Evolutionary conservation across 92 coral and sea anemone genomes (phyloP).

Genomic region (Umimayanthus kanabou): DNA sequence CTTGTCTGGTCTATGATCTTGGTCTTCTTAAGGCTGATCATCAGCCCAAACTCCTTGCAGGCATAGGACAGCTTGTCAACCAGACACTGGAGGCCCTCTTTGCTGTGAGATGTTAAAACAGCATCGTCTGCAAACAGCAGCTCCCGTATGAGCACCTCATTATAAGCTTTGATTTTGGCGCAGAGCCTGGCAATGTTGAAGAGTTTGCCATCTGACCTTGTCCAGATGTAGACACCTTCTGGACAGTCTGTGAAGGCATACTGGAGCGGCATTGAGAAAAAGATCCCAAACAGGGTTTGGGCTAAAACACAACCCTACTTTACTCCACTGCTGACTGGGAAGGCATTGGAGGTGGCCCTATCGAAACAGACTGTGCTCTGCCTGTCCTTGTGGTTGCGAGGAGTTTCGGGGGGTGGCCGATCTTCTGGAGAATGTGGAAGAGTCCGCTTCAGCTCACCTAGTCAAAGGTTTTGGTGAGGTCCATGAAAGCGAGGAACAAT

Average conservation of each 20-base stretch:
- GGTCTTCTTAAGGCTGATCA: slow-evolving; percentile 44
- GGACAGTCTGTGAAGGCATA: neutral
- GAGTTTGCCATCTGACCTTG: slow-evolving; percentile 20
- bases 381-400: slow-evolving; percentile 34
- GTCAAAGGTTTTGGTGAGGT: neutral
- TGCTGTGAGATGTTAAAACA: slow-evolving; percentile 29
- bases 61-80: slow-evolving; percentile 43
- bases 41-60: slow-evolving; percentile 35
- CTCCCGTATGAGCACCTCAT: slow-evolving; percentile 33
- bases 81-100: slow-evolving; percentile 32
- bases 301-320: slow-evolving; percentile 38
- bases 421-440: slow-evolving; percentile 11
- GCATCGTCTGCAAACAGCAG: slow-evolving; percentile 38
- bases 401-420: neutral
- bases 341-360: slow-evolving; percentile 41
- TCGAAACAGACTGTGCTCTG: slow-evolving; percentile 12
- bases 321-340: slow-evolving; percentile 41
- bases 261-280: slow-evolving; percentile 37
- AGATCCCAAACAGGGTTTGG: slow-evolving; percentile 26
- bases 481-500: slow-evolving; percentile 36
- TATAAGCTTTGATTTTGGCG: slow-evolving; percentile 29
- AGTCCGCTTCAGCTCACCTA: slow-evolving; percentile 9
- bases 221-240: slow-evolving; percentile 42
- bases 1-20: slow-evolving; percentile 35
- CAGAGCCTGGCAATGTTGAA: slow-evolving; percentile 15